These are phyloP conservation scores for Campaea margaritaria DNA, from an alignment of 2,888 invertebrate species.

Conservation along the genomic window DNA sequence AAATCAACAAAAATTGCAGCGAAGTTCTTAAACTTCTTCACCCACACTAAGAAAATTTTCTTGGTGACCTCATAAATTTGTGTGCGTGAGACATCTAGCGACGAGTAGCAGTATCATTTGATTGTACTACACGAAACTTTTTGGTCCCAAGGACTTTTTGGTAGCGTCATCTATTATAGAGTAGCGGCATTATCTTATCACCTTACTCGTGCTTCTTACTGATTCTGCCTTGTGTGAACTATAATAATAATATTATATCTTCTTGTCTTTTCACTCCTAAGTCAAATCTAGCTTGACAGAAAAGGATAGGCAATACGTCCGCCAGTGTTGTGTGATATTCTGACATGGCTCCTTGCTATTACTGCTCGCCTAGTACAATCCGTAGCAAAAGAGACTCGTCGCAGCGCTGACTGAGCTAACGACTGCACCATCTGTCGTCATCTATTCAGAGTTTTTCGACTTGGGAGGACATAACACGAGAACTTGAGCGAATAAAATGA, in stretches of 20 bases:
- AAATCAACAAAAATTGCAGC: too few relatives aligned
- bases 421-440: neutral
- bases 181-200: slow-evolving; percentile 3
- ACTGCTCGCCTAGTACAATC: slow-evolving; percentile 37
- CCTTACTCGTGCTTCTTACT: neutral
- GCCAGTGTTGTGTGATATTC: slow-evolving; percentile 1
- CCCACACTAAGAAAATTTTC: neutral
- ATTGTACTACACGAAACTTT: neutral
- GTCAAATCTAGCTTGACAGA: neutral
- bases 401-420: neutral
- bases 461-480: too few relatives aligned
- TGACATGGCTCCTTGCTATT: slow-evolving; percentile 10
- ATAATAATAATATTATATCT: neutral
- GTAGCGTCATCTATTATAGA: slow-evolving; percentile 25
- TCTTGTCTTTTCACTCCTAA: slow-evolving; percentile 10
- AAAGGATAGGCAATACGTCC: neutral
- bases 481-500: too few relatives aligned
- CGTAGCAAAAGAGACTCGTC: slow-evolving; percentile 39
- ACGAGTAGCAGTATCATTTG: slow-evolving; percentile 24
- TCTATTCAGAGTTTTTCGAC: too few relatives aligned
- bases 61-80: neutral
- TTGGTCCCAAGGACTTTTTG: neutral
- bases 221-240: neutral
- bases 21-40: too few relatives aligned
- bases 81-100: slow-evolving; percentile 39